Evolutionary conservation across 2,113 vertebrate genomes (phyloP), one percentile per base, ranked within the genome.

Genomic region (Anarhynchus alexandrinus): DNA sequence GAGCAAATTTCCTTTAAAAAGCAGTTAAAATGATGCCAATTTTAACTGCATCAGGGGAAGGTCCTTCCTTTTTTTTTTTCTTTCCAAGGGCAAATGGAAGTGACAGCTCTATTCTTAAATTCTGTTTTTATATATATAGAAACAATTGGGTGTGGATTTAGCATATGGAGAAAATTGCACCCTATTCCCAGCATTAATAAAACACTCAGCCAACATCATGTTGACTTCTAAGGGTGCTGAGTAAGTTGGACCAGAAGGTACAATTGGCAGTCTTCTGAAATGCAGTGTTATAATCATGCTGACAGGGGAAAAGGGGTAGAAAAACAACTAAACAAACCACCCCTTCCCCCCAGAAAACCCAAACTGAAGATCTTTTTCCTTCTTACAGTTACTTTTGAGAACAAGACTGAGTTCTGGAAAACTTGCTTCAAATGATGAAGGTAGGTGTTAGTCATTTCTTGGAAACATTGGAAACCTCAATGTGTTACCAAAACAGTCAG

Each of bases 281-380:
- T 12, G 45, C 36, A 34, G 20, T 71, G 73, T 72, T 49, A 8
- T 66, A 61, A 21, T 36, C 8, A 0, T 10, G 22, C 17, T 71
- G 16, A 38, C 1, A 3, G 34, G 29, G n/a, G 6, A 1, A 6
- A 12, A 4, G 8, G 22, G 23, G 32, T 17, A 22, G 32, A 19
- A 38, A 57, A 45, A 42, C 11, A 65, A 42, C 62, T 23, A n/a
- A 88, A 3, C n/a, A 38, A 71, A n/a, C 7, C 4, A 10, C 9
- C 7, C 20, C 38, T 29, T 15, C 19, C 26, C 40, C 13, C 9
- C 6, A 2, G 25, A 40, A 26, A 19, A 18, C 1, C 5, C 30
- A 45, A 57, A 54, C 23, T 67, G 15, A 78, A 74, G n/a, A 3
- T 65, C 2, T 26, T 51, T 86, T 32, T 61, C 20, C 45, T 88